Evolutionary conservation across 1,140 invertebrate species (phyloP), one percentile per base, ranked within the genome.

Genomic region (Eueides isabella): DNA sequence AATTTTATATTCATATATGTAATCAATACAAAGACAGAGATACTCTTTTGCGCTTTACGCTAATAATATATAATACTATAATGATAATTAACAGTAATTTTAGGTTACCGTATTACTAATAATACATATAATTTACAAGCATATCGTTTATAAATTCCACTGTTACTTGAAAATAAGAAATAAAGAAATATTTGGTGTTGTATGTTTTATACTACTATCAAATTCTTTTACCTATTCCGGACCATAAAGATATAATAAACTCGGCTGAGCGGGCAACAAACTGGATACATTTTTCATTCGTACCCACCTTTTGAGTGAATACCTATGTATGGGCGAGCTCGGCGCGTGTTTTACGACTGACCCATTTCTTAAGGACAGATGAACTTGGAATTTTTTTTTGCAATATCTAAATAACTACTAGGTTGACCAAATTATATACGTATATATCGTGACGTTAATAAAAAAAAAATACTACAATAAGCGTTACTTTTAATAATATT

Each of bases 331-430:
- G 48, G 62, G 48, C 11, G 66, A 41, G 31, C 35, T 62, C 55
- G 61, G 61, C 28, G 30, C 44, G 48, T 73, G 33, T 73, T 72
- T 73, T 73, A 73, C 65, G 65, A 67, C 71, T 67, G 71, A 67
- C 65, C 71, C 33, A 67, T 67, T 73, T 73, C 30, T 48, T 67
- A 31, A 55, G 71, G 31, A 67, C 65, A 62, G 65, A 31, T 67
- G 48, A 67, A 41, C 38, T 66, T 61, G n/a, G 44, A 41, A 30
- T 31, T 19, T 63, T 61, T 61, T 61, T 63, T 63, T 63, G n/a
- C 29, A 63, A 63, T 55, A 55, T 55, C 48, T 55, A 55, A 55
- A 26, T 55, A 55, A 55, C 19, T 7, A 11, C 7, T 12, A 23
- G 9, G 23, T 55, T 26, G 19, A 2, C 23, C 7, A 23, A 26